Percentiles rank a stretch among this genome's conserved stretches.
These are phyloP conservation scores for Campylomormyrus tamandua DNA, from an alignment of 2,113 vertebrate genomes.

Conservation along the genomic window DNA sequence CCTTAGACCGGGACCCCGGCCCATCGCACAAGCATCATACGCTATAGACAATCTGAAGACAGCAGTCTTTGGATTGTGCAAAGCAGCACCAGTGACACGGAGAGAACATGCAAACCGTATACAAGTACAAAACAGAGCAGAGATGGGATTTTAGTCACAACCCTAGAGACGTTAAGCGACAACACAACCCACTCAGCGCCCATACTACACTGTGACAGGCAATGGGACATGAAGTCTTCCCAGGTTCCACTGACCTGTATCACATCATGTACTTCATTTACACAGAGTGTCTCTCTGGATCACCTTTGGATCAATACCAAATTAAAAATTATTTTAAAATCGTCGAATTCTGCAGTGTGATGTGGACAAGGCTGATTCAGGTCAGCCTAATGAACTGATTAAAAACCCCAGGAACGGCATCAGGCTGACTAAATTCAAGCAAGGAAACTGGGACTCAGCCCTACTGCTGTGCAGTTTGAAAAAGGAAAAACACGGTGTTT, in stretches of 20 bases:
- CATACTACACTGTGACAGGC: not conserved
- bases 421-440: not conserved
- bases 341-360: not conserved
- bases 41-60: not conserved
- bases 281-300: not conserved
- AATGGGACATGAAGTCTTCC: not conserved
- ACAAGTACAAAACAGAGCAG: not conserved
- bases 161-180: not conserved
- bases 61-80: not conserved
- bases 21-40: not conserved
- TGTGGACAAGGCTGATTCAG: not conserved
- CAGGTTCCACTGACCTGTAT: not conserved
- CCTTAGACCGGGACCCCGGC: too few species aligned
- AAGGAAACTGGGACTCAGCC: not conserved
- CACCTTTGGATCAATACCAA: not conserved
- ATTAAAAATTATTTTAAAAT: not conserved
- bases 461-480: not conserved
- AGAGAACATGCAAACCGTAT: not conserved
- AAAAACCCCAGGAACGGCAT: not conserved
- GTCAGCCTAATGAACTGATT: not conserved
- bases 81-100: not conserved
- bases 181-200: not conserved
- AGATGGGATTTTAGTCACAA: not conserved
- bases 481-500: not conserved
- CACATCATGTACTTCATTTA: not conserved